Conservation (phyloP, 2,113 vertebrate species). For the Eclectus roratus region DNA sequence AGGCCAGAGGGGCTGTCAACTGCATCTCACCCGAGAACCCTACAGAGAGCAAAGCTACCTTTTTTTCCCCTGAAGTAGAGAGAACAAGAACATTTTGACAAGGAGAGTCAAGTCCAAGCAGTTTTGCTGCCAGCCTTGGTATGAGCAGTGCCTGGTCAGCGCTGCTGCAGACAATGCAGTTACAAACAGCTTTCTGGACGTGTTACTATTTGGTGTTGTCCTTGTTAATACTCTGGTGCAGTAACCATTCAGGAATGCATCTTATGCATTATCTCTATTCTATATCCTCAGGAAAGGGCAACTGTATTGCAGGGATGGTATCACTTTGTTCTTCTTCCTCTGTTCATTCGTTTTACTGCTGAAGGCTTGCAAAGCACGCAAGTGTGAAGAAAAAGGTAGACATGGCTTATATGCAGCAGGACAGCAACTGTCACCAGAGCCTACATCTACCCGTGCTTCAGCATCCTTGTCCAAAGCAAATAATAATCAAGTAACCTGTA, state of each 20-base stretch:
- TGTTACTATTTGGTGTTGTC: background rate
- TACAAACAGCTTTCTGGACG: background rate
- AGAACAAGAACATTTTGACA: background rate
- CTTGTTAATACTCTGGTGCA: background rate
- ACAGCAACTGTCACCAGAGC: background rate
- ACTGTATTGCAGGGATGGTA: background rate
- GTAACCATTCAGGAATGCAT: background rate
- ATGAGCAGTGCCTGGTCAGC: rapidly evolving
- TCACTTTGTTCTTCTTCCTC: background rate
- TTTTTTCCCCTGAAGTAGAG: background rate
- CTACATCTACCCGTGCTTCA: background rate
- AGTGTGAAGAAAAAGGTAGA: background rate
- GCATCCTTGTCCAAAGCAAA: background rate
- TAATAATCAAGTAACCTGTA: background rate
- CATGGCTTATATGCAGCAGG: rapidly evolving
- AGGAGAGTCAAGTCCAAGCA: background rate
- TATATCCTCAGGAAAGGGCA: background rate
- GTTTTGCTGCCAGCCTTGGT: background rate
- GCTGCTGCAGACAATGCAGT: rapidly evolving
- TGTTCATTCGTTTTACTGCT: background rate
- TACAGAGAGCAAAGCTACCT: background rate
- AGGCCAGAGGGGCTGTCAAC: background rate
- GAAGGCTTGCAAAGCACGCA: background rate
- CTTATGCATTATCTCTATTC: background rate
- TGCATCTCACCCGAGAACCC: background rate